Conservation (phyloP, 2,888 invertebrate species). For the Colletes collaris region DNA sequence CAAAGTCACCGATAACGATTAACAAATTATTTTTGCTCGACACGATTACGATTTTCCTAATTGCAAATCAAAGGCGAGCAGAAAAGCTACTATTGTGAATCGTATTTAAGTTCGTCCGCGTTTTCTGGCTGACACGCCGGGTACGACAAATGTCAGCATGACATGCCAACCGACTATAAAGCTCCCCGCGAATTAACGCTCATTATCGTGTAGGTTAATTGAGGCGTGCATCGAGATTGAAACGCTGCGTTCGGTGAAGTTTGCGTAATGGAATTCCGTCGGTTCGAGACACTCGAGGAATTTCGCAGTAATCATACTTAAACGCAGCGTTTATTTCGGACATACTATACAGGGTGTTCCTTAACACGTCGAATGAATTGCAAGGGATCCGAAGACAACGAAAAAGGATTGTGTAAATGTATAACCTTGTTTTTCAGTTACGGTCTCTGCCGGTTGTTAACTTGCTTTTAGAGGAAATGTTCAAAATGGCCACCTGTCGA, state of each 20-base stretch:
- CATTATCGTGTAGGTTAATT: slow-evolving; percentile 53
- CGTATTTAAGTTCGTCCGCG: background rate
- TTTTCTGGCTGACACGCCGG: slow-evolving; percentile 15
- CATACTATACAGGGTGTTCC: too few species aligned
- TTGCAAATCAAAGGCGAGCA: too few species aligned
- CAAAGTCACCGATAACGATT: too few species aligned
- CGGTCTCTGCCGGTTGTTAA: too few species aligned
- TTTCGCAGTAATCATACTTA: slow-evolving; percentile 21
- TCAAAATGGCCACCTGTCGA: too few species aligned
- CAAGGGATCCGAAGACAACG: too few species aligned
- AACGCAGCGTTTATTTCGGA: background rate
- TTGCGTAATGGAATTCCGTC: slow-evolving; percentile 33
- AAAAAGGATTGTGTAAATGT: too few species aligned
- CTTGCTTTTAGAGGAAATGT: too few species aligned
- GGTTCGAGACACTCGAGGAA: slow-evolving; percentile 18
- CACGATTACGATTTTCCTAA: too few species aligned
- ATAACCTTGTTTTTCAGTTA: too few species aligned
- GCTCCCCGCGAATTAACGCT: slow-evolving; percentile 50
- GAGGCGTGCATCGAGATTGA: slow-evolving; percentile 47
- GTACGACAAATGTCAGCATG: slow-evolving; percentile 37
- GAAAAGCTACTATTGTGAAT: background rate
- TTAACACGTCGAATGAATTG: too few species aligned
- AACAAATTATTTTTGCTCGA: too few species aligned
- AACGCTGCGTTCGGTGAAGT: slow-evolving; percentile 24
- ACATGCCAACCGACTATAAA: slow-evolving; percentile 54